Evolutionary conservation across 1,140 invertebrate species (phyloP), one percentile per base, ranked within the genome.

Genomic region (Caerostris extrusa): DNA sequence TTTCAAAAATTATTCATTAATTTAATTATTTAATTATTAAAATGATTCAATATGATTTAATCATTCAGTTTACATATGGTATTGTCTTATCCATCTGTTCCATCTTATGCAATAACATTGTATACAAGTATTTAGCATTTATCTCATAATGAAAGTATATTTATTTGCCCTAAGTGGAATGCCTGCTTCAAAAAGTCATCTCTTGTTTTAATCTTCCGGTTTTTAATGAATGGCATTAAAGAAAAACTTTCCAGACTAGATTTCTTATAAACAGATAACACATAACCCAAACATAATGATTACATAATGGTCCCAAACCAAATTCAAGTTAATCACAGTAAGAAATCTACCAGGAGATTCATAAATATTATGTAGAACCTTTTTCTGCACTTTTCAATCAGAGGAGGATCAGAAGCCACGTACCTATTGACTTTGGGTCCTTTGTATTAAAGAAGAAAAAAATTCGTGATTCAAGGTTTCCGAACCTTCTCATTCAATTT

Each of bases 401-500:
- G 34, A 34, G 19, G 56, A 10, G 64, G 50, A 71, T 17, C 61
- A 77, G 34, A 53, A 77, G 50, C 34, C 71, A 77, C 71, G 71
- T 53, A 81, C 69, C 56, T 34, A 67, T 90, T 81, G 89, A 90
- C 69, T 81, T 81, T 56, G 7, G 56, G 67, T 61, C 71, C 34
- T 60, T 90, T 71, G 69, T 90, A 34, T 19, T 8, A 57, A 57
- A 34, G 34, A 34, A 34, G 34, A 34, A 34, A 34, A 34, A 67
- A 81, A 60, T 81, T 81, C 89, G 89, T 90, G 89, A 90, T 90
- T 56, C 67, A 81, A 57, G 69, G 69, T 90, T 58, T 17, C 89
- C 67, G 69, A 34, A 77, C 50, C 71, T 77, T 77, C 71, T 77
- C 57, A 92, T 92, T 92, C 90, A 92, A 85, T 92, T 92, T 92